Base-by-base conservation (phyloP, 1,140 invertebrate species). In the Drosophila watanabei region DNA sequence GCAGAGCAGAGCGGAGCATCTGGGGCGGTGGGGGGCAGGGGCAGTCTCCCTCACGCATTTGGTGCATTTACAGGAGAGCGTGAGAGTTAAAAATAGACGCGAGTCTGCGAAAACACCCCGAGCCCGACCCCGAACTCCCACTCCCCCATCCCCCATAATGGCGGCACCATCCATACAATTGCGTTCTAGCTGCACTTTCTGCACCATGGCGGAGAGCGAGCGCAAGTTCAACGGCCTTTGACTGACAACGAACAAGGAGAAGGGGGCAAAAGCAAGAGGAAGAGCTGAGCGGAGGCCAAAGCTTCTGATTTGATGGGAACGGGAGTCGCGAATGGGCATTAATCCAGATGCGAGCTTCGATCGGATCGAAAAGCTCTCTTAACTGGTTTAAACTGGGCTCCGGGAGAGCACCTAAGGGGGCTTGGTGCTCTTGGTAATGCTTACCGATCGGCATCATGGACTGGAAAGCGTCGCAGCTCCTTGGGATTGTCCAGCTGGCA, bases 11-110 rank as follows among this genome's bases (percentile, higher is more conserved):
- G 73, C 66, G 16, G 16, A 11, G 28, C 49, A 51, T 30, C 28
- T 32, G 49, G 69, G 77, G 69, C 62, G 20, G 20, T 57, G 52
- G 8, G 18, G n/a, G 20, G 43, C 3, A 18, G 18, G 33, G 14
- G 52, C 14, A 16, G 5, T 56, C 54, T 39, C 48, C 35, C 66
- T 65, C 60, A 83, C 58, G 76, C 77, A 89, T 81, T 84, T 64
- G 20, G 20, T 66, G 68, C 68, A 69, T 48, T 60, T 51, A 46
- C 35, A 66, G 78, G 77, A 68, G 75, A 51, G 68, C 61, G 49
- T 41, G 30, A 73, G 78, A 88, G 73, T 75, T 79, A 89, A 66
- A 80, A 88, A 88, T 89, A 89, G 83, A 88, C 68, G 78, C 37
- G 43, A 77, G 68, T 69, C 64, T 46, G 68, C 63, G 43, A 64